These are phyloP conservation scores for Microchirus variegatus DNA, from an alignment of 2,797 vertebrate genomes.

Conservation along the genomic window DNA sequence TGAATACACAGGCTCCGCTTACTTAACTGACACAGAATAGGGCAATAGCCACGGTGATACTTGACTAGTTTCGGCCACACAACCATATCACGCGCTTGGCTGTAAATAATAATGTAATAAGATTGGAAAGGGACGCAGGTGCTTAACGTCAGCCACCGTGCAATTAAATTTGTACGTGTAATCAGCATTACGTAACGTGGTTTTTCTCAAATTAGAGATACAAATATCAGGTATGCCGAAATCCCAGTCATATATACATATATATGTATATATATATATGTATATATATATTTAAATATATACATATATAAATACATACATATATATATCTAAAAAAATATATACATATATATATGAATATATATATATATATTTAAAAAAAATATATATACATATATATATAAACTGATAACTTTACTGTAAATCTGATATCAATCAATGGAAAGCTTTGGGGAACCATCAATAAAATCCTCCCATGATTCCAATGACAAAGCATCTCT, in stretches of 20 bases:
- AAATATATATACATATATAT: no score
- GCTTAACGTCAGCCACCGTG: slow-evolving; percentile 15
- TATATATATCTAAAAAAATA: no score
- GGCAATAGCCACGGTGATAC: slow-evolving; percentile 68
- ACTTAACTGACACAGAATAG: slow-evolving; percentile 71
- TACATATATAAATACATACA: no score
- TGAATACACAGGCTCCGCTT: slow-evolving; percentile 75
- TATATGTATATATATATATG: no score
- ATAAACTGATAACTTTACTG: background rate
- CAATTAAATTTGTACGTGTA: slow-evolving; percentile 14
- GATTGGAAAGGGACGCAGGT: slow-evolving; percentile 53
- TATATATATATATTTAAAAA: no score
- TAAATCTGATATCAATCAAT: background rate
- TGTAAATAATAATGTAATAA: slow-evolving; percentile 78
- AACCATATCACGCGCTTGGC: slow-evolving; percentile 64
- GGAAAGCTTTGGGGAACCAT: background rate
- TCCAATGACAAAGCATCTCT: slow-evolving; percentile 45
- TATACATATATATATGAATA: no score
- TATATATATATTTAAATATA: no score
- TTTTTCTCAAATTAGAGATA: background rate
- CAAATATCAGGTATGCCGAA: no score
- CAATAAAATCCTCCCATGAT: slow-evolving; percentile 13
- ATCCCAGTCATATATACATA: no score
- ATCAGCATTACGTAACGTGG: background rate
- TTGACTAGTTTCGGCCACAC: slow-evolving; percentile 62